Percentiles rank a stretch among this genome's conserved stretches.
Evolutionary conservation across 2,113 vertebrate species (phyloP).

Genomic region (Anoura caudifer): DNA sequence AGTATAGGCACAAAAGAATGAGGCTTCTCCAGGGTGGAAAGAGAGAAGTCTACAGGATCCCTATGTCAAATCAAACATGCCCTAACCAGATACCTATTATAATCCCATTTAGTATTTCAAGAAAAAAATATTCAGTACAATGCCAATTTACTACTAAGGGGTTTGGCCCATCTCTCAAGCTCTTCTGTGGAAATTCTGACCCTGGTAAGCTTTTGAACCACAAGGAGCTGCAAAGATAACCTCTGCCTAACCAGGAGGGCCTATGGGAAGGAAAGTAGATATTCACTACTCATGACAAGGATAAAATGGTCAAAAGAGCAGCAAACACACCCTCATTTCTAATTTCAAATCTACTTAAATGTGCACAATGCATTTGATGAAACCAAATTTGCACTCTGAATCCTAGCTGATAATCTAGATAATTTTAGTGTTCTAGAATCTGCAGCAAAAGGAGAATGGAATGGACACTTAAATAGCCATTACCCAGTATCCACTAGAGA

Average conservation of each 20-base stretch:
- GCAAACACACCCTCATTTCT: neutral
- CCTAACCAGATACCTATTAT: neutral
- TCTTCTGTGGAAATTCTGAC: neutral
- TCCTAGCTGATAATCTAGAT: neutral
- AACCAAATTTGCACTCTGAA: neutral
- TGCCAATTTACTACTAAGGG: neutral
- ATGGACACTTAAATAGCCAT: neutral
- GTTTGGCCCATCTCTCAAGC: neutral
- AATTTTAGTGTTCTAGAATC: neutral
- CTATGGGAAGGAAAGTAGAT: neutral
- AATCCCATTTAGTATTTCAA: neutral
- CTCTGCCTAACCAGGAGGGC: neutral
- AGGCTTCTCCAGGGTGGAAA: neutral
- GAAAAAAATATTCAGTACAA: neutral
- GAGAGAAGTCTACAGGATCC: neutral
- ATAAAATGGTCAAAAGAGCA: neutral
- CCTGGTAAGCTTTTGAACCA: neutral
- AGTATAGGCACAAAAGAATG: neutral
- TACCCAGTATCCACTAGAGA: neutral
- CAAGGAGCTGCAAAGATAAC: neutral
- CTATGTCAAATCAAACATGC: neutral
- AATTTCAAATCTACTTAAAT: neutral
- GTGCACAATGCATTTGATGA: neutral
- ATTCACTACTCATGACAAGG: neutral
- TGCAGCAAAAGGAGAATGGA: neutral